Evolutionary conservation across 2,113 vertebrate species (phyloP).

Genomic region (Sisor rabdophorus): DNA sequence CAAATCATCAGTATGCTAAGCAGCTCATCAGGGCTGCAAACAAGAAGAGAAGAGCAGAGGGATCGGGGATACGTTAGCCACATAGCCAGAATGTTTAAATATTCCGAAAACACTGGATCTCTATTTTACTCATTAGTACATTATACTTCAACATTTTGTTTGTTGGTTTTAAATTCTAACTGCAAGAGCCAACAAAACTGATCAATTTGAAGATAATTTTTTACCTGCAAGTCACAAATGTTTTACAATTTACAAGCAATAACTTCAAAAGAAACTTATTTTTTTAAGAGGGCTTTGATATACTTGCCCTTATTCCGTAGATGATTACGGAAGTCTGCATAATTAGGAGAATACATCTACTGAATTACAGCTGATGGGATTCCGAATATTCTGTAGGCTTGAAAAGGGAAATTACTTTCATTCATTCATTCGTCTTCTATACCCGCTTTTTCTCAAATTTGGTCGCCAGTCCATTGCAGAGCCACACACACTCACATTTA

Average conservation of each 20-base stretch:
- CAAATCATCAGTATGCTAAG: slow-evolving; percentile 26
- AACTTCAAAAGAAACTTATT: not conserved
- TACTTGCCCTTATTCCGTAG: not conserved
- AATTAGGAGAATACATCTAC: not conserved
- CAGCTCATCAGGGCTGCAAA: slow-evolving; percentile 27
- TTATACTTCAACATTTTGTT: too few relatives aligned
- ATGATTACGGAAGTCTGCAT: not conserved
- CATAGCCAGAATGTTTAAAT: not conserved
- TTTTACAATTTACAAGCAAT: too few relatives aligned
- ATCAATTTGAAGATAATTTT: not conserved
- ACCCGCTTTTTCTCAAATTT: too few relatives aligned
- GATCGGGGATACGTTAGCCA: slow-evolving; percentile 1
- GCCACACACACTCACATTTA: too few relatives aligned
- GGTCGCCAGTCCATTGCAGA: too few relatives aligned
- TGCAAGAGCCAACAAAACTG: not conserved
- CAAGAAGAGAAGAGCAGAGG: not conserved
- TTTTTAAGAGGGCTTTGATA: not conserved
- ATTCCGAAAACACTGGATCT: too few relatives aligned
- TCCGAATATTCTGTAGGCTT: too few relatives aligned
- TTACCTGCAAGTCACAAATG: not conserved
- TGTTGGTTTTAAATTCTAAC: not conserved
- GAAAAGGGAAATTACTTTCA: too few relatives aligned
- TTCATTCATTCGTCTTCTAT: too few relatives aligned
- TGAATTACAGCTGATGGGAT: not conserved
- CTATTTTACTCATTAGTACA: too few relatives aligned